Percentiles rank a stretch among this genome's conserved stretches.
Evolutionary conservation across 2,113 vertebrate genomes (phyloP).

Genomic region (Periophthalmodon schlosseri): DNA sequence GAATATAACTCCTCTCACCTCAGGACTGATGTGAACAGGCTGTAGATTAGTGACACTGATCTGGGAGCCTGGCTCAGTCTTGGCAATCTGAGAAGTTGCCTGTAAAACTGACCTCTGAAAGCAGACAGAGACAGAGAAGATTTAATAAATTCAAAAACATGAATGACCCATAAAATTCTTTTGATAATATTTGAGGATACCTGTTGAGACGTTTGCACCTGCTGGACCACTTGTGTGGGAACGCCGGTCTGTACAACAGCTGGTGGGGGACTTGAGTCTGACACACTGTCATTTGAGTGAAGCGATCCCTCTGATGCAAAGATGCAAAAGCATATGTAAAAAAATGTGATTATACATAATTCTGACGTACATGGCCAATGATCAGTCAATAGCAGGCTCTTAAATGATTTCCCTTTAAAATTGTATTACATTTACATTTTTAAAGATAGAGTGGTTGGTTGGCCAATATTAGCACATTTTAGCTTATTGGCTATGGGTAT

Average conservation of each 20-base stretch:
- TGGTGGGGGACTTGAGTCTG: constrained; percentile 85
- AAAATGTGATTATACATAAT: not conserved
- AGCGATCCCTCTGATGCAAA: constrained; percentile 84
- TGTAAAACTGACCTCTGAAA: constrained; percentile 88
- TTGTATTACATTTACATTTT: not conserved
- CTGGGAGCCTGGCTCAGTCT: constrained; percentile 85
- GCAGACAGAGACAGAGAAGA: constrained; percentile 43
- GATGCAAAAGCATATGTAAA: not conserved
- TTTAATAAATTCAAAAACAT: not conserved
- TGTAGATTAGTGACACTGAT: constrained; percentile 86
- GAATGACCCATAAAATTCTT: not conserved
- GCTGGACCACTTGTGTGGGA: constrained; percentile 91
- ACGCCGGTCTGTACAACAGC: constrained; percentile 86
- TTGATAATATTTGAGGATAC: constrained; percentile 56
- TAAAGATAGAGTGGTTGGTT: not conserved
- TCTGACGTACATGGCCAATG: not conserved
- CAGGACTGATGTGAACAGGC: constrained; percentile 86
- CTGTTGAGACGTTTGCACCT: constrained; percentile 88
- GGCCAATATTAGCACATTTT: too few species aligned
- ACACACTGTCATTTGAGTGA: constrained; percentile 86
- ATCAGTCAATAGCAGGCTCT: not conserved
- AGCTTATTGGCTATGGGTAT: too few species aligned
- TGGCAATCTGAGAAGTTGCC: constrained; percentile 83
- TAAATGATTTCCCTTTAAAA: not conserved
- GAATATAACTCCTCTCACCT: constrained; percentile 70